Evolutionary conservation across 2,113 vertebrate species (phyloP).

Genomic region (Neomonachus schauinslandi): DNA sequence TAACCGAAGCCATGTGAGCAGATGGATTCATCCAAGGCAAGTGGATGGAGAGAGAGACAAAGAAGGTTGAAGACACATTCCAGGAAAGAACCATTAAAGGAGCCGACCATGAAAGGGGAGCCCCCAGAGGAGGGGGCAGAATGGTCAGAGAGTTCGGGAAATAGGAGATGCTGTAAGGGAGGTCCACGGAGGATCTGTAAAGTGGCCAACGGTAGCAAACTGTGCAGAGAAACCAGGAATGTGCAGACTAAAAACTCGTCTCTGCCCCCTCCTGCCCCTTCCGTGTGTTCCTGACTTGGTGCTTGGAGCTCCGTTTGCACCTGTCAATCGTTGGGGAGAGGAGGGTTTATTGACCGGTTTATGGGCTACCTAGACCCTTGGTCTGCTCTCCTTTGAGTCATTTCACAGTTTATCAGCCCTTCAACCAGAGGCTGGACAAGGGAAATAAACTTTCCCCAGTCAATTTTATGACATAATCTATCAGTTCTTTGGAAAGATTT

Average conservation of each 20-base stretch:
- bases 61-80: not conserved
- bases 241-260: not conserved
- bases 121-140: not conserved
- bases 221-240: not conserved
- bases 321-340: not conserved
- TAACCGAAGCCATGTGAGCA: not conserved
- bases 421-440: slow-evolving; percentile 64
- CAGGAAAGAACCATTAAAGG: not conserved
- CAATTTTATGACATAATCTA: slow-evolving; percentile 68
- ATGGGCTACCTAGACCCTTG: slow-evolving; percentile 31
- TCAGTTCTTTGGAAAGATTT: slow-evolving; percentile 58
- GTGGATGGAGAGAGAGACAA: not conserved
- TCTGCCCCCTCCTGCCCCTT: not conserved
- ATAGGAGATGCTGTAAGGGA: not conserved
- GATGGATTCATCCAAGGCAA: slow-evolving; percentile 17
- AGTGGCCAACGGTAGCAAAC: not conserved
- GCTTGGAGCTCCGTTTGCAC: not conserved
- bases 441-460: slow-evolving; percentile 66
- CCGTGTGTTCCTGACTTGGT: not conserved
- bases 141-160: not conserved
- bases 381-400: slow-evolving; percentile 61
- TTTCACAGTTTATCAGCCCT: slow-evolving; percentile 69
- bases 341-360: slow-evolving; percentile 62
- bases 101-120: not conserved
- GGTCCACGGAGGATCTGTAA: not conserved